Evolutionary conservation across 2,888 invertebrate species (phyloP), one percentile per base, ranked within the genome.

Genomic region (Marronus borbonicus): DNA sequence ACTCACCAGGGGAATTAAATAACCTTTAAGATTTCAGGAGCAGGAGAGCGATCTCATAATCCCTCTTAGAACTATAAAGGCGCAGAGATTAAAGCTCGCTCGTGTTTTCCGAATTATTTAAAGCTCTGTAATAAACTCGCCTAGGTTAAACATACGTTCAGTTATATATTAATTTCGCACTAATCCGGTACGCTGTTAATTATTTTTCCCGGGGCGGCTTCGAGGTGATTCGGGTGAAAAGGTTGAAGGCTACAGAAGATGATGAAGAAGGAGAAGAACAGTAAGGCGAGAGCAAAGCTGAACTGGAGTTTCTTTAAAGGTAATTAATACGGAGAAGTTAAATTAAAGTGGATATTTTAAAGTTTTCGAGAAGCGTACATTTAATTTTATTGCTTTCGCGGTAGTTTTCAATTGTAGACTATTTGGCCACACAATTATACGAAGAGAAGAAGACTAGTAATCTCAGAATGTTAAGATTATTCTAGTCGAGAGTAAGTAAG

Each of bases 21-120:
- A 78, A 78, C 69, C 68, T 78, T 78, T 50, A 66, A 78, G 78
- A 78, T 78, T 77, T 78, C 68, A 24, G 50, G 50, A 52, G 68
- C 24, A 28, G 68, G 50, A 68, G 55, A 36, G 76, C 52, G 76
- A 76, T 78, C 76, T 64, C 52, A 69, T 78, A 78, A 78, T 78
- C 78, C 78, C 65, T 76, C 78, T 78, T 76, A 64, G 75, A 76
- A 78, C 78, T 78, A 76, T 76, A 78, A 76, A 69, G 62, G 74
- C 68, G 69, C 24, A 36, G 68, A 44, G 68, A 68, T 68, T 76
- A 68, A 76, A 76, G 76, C 66, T 66, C 60, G 55, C 65, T 44
- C 58, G 68, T 66, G 76, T 76, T 74, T 74, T 74, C 72, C 72
- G 72, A 74, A 74, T 60, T 68, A 68, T 68, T 74, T 49, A 76